A percentile compares a stretch with the other conserved stretches of the same genome.
Evolutionary conservation across 2,888 invertebrate species (phyloP).

Genomic region (Cephonodes hylas): DNA sequence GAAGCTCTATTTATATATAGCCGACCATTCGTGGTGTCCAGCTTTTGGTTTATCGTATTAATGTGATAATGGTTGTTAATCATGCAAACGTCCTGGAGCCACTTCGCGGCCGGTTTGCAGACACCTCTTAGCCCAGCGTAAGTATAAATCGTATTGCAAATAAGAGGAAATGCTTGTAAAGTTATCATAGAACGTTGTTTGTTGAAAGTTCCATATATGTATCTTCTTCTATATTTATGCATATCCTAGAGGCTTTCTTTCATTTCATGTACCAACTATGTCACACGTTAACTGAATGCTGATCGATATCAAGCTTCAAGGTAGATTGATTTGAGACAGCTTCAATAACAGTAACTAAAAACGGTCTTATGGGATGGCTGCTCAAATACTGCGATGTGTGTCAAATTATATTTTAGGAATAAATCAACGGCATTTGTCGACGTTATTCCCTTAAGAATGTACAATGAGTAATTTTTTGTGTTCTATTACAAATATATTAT

Average conservation of each 20-base stretch:
- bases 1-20: slow-evolving; percentile 46
- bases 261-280: slow-evolving; percentile 50
- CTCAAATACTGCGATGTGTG: not conserved
- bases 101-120: slow-evolving; percentile 67
- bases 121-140: slow-evolving; percentile 65
- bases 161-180: slow-evolving; percentile 67
- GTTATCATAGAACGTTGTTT: slow-evolving; percentile 71
- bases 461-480: not conserved
- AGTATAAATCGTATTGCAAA: slow-evolving; percentile 74
- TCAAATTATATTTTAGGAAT: not conserved
- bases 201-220: slow-evolving; percentile 58
- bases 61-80: slow-evolving; percentile 80
- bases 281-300: slow-evolving; percentile 53
- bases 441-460: not conserved
- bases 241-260: slow-evolving; percentile 73
- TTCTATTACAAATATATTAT: too few species aligned
- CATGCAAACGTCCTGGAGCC: slow-evolving; percentile 76
- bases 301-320: slow-evolving; percentile 53
- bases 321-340: slow-evolving; percentile 46
- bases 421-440: not conserved
- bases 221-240: slow-evolving; percentile 68
- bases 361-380: slow-evolving; percentile 1
- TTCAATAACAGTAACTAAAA: slow-evolving; percentile 40
- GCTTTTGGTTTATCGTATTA: slow-evolving; percentile 76
- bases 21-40: slow-evolving; percentile 53